Evolutionary conservation across 2,113 vertebrate genomes (phyloP).

Genomic region (Mastomys natalensis): DNA sequence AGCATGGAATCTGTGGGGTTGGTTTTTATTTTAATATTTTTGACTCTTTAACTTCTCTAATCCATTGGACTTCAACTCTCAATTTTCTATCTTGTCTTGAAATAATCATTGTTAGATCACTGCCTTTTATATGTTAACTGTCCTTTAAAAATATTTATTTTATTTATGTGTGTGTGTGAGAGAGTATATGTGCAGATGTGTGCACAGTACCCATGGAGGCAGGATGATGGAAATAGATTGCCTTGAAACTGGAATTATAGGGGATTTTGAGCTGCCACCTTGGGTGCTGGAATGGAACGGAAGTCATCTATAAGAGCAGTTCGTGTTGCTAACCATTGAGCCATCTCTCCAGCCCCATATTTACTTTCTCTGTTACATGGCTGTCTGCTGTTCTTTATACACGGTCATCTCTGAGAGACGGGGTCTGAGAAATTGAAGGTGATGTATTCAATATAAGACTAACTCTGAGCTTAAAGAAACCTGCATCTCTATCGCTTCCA

Average conservation of each 20-base stretch:
- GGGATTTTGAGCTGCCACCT: too few species aligned
- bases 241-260: neutral
- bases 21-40: neutral
- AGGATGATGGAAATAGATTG: neutral
- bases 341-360: neutral
- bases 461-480: neutral
- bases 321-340: neutral
- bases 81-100: neutral
- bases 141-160: neutral
- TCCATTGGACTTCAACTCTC: neutral
- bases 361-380: accelerated
- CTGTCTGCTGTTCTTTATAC: neutral
- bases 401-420: neutral
- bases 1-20: accelerated
- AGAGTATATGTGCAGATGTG: too few species aligned
- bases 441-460: accelerated
- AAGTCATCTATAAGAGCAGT: neutral
- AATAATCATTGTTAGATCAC: accelerated
- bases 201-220: neutral
- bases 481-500: neutral
- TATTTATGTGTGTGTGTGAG: neutral
- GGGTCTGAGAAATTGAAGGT: neutral
- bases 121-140: too few species aligned
- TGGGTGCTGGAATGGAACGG: neutral
- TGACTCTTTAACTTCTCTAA: neutral